These are phyloP conservation scores for Sesia bembeciformis DNA, from an alignment of 2,888 invertebrate species.

Conservation along the genomic window DNA sequence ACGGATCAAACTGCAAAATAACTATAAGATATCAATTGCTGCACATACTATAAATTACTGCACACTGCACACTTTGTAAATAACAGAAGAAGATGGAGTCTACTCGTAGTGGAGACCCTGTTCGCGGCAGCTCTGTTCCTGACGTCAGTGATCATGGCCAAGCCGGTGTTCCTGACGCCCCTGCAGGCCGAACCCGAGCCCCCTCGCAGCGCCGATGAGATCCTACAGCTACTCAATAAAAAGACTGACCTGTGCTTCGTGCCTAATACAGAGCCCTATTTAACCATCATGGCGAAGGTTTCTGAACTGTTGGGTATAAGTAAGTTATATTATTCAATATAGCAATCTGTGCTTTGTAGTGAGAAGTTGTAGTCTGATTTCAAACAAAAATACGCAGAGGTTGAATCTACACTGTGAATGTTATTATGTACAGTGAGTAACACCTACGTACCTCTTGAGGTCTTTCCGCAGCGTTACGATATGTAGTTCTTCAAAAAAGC, in stretches of 20 bases:
- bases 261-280: conserved; percentile 26
- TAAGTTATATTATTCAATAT: conserved; percentile 14
- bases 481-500: too few species aligned
- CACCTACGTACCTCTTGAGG: too few species aligned
- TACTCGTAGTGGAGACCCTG: conserved; percentile 27
- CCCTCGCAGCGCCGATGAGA: conserved; percentile 22
- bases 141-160: conserved; percentile 32
- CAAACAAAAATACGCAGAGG: too few species aligned
- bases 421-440: too few species aligned
- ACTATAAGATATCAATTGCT: not conserved
- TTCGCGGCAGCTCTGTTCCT: conserved; percentile 31
- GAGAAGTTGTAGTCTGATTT: too few species aligned
- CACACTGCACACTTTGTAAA: not conserved
- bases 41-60: not conserved
- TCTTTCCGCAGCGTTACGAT: too few species aligned
- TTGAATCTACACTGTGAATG: too few species aligned
- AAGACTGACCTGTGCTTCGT: conserved; percentile 41
- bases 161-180: conserved; percentile 50
- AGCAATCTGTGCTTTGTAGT: not conserved
- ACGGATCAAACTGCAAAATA: not conserved
- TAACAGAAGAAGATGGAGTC: conserved; percentile 41
- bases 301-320: conserved; percentile 23
- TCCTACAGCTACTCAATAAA: conserved; percentile 25
- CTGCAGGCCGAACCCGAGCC: conserved; percentile 34
- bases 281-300: conserved; percentile 30